Percentiles rank a stretch among this genome's conserved stretches.
These are phyloP conservation scores for Bucorvus abyssinicus DNA, from an alignment of 2,797 vertebrate species.

Conservation along the genomic window DNA sequence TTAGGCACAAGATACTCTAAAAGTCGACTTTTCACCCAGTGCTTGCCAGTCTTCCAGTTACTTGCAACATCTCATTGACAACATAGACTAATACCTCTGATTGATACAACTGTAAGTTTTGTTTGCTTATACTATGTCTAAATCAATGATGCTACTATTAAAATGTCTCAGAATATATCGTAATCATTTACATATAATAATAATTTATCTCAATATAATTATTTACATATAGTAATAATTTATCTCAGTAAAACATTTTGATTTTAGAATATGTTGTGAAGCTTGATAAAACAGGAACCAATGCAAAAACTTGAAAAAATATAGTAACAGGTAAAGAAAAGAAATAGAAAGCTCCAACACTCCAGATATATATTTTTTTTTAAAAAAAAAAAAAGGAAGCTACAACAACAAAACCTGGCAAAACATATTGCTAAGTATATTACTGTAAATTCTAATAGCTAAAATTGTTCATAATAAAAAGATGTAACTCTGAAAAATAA, in stretches of 20 bases:
- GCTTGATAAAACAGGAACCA: background rate
- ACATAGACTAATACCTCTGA: background rate
- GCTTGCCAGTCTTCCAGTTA: background rate
- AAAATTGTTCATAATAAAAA: background rate
- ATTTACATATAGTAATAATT: background rate
- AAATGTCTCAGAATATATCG: background rate
- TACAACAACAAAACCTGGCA: background rate
- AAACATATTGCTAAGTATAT: background rate
- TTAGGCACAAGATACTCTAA: background rate
- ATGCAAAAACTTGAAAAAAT: background rate
- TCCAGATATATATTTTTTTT: too few relatives aligned
- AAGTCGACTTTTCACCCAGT: too few relatives aligned
- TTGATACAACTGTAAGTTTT: background rate
- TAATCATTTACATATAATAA: too few relatives aligned
- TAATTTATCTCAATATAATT: too few relatives aligned
- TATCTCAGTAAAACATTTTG: background rate
- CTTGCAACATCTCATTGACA: background rate
- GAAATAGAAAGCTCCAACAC: background rate
- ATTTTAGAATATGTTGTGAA: background rate
- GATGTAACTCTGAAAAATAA: background rate
- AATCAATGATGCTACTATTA: background rate
- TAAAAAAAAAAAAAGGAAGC: background rate
- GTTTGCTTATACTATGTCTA: background rate
- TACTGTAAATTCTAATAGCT: background rate
- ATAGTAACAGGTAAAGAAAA: background rate